Conservation (phyloP, 2,113 vertebrate genomes). For the Murina feae region DNA sequence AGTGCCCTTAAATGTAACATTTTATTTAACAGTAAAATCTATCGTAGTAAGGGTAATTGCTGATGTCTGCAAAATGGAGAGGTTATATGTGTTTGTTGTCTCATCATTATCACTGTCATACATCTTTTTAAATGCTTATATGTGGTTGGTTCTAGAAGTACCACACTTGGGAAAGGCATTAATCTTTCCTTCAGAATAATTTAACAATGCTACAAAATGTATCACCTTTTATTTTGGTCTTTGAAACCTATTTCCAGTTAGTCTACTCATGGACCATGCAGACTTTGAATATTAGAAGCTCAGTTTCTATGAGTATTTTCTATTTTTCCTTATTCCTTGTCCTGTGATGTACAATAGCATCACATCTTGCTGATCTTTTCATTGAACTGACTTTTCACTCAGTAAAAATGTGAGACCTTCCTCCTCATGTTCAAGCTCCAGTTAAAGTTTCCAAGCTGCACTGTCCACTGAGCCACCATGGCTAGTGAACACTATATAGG, state of each 20-base stretch:
- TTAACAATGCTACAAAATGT: background rate
- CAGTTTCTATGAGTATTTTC: background rate
- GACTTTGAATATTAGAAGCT: background rate
- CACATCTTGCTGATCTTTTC: background rate
- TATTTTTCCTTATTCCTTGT: background rate
- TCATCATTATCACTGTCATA: background rate
- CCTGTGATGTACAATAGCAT: background rate
- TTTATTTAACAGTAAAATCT: background rate
- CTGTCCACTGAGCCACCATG: too few species aligned
- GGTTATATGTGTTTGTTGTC: background rate
- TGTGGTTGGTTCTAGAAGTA: background rate
- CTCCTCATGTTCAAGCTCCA: rapidly evolving
- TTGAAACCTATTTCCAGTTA: background rate
- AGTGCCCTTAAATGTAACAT: background rate
- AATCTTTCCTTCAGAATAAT: background rate
- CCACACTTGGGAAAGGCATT: background rate
- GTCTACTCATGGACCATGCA: background rate
- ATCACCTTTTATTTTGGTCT: background rate
- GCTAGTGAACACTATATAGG: too few species aligned
- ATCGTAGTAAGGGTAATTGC: background rate
- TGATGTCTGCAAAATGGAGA: background rate
- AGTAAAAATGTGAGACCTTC: background rate
- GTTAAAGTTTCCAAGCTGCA: background rate
- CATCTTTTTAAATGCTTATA: background rate
- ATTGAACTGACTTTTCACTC: background rate